phyloP scores from a whole-genome alignment of 2,797 vertebrate species.

The Chiroxiphia lanceolata region DNA sequence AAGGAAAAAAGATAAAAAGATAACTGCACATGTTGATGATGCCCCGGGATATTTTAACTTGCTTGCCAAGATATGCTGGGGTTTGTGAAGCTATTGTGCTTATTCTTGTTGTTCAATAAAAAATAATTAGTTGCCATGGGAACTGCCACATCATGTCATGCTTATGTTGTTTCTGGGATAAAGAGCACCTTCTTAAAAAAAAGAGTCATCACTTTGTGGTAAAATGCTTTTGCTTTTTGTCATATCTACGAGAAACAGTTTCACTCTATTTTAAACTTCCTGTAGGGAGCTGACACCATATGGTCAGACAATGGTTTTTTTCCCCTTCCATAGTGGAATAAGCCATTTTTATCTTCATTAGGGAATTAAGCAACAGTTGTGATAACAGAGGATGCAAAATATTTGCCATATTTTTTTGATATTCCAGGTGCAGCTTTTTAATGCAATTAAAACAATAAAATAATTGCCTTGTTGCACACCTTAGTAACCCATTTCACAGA shows the following conservation, averaged over 20 bases:
- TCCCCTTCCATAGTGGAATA: neutral
- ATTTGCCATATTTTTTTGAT: neutral
- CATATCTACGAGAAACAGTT: neutral
- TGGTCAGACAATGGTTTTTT: neutral
- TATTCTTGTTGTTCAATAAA: slow-evolving; percentile 65
- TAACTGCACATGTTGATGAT: slow-evolving; percentile 32
- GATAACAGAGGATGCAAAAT: neutral
- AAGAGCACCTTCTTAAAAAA: slow-evolving; percentile 55
- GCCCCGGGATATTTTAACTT: slow-evolving; percentile 57
- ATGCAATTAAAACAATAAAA: neutral
- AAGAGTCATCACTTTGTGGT: slow-evolving; percentile 14
- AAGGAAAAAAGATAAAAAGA: neutral
- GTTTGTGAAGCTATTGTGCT: slow-evolving; percentile 53
- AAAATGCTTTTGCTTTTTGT: slow-evolving; percentile 37
- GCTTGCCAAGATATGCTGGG: slow-evolving; percentile 50
- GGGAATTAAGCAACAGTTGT: neutral
- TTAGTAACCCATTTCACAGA: neutral
- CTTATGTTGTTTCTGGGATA: slow-evolving; percentile 59
- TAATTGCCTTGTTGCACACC: neutral
- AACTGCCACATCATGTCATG: slow-evolving; percentile 62
- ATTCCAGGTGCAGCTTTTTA: neutral
- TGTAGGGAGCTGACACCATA: neutral
- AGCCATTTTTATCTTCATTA: neutral
- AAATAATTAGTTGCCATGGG: slow-evolving; percentile 66
- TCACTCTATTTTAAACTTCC: slow-evolving; percentile 37